These are phyloP conservation scores for Catharus bicknelli DNA, from an alignment of 2,113 vertebrate species.

Conservation along the genomic window DNA sequence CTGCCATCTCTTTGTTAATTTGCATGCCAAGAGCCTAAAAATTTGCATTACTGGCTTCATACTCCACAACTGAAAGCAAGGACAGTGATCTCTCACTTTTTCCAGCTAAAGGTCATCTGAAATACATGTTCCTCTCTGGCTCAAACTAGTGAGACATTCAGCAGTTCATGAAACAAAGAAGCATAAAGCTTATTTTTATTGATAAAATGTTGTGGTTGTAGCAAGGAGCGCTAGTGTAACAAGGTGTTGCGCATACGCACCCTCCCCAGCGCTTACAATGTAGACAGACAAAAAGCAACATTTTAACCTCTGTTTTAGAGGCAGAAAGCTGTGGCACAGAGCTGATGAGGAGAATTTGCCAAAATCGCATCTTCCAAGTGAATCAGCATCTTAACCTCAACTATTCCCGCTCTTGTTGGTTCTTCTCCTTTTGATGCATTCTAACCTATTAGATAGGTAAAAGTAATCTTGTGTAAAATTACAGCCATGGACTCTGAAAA, in stretches of 20 bases:
- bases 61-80: background rate
- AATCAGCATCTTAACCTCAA: background rate
- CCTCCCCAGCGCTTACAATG: background rate
- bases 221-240: background rate
- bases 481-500: background rate
- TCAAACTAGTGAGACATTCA: background rate
- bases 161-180: background rate
- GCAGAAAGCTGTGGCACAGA: background rate
- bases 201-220: background rate
- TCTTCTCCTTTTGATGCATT: background rate
- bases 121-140: background rate
- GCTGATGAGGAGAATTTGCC: background rate
- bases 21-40: background rate
- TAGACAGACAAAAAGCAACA: background rate
- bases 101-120: slow-evolving; percentile 31
- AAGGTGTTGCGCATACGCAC: background rate
- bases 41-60: slow-evolving; percentile 28
- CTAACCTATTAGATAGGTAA: background rate
- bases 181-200: background rate
- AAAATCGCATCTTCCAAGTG: background rate
- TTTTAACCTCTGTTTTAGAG: background rate
- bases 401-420: background rate
- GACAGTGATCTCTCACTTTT: background rate
- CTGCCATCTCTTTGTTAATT: background rate
- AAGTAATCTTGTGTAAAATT: background rate